Percentiles rank a stretch among this genome's conserved stretches.
Conservation (phyloP, 2,113 vertebrate species). For the Caranx melampygus region DNA sequence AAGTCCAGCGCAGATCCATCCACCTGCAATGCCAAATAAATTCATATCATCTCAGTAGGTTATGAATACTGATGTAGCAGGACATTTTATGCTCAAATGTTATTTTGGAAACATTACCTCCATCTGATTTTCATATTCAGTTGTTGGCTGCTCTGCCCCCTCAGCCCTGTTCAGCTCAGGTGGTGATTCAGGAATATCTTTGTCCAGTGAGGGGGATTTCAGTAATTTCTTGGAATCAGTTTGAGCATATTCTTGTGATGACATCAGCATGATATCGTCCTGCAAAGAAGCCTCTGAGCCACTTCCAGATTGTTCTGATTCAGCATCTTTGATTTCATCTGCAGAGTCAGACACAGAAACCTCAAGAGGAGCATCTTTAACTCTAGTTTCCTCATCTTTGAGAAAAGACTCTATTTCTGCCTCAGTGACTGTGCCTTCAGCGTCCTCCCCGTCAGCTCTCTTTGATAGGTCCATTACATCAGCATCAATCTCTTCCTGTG, state of each 20-base stretch:
- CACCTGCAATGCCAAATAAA: constrained; percentile 44
- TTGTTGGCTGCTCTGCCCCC: background rate
- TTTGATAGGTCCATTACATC: background rate
- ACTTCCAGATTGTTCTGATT: background rate
- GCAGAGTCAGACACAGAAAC: background rate
- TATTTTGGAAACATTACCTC: constrained; percentile 57
- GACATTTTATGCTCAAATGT: background rate
- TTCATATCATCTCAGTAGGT: background rate
- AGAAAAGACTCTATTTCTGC: background rate
- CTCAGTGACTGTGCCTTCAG: background rate
- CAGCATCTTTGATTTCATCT: constrained; percentile 9
- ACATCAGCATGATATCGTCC: background rate
- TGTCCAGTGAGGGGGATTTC: background rate
- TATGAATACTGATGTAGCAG: background rate
- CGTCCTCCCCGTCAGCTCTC: background rate
- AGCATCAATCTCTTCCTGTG: background rate
- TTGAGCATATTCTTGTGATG: background rate
- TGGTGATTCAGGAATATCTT: background rate
- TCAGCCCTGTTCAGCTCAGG: background rate
- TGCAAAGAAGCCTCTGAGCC: constrained; percentile 11
- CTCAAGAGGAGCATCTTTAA: constrained; percentile 10
- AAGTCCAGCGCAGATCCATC: constrained; percentile 72
- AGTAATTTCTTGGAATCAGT: background rate
- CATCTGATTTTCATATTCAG: constrained; percentile 8
- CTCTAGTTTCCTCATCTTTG: background rate